phyloP scores from a whole-genome alignment of 2,888 invertebrate species.

The Sminthurinus aureus region DNA sequence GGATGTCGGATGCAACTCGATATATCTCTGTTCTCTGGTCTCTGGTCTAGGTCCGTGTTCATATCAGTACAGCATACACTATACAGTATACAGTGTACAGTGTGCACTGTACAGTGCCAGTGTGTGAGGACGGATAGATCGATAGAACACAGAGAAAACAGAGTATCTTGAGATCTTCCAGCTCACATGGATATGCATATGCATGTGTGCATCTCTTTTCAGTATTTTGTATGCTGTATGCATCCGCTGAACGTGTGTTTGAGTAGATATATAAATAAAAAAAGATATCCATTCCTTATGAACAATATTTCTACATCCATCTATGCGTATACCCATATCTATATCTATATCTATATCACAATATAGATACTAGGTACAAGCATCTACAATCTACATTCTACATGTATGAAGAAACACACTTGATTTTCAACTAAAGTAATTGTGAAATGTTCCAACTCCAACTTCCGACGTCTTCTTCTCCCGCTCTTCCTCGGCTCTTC shows the following conservation, averaged over 20 bases:
- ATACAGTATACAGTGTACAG: background rate
- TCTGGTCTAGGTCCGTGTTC: no score
- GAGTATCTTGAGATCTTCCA: background rate
- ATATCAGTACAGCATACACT: no score
- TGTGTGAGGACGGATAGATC: background rate
- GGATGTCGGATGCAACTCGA: background rate
- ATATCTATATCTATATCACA: no score
- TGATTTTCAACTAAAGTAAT: slow-evolving; percentile 22
- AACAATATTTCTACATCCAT: background rate
- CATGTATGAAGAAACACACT: background rate
- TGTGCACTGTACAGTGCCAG: background rate
- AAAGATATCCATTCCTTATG: background rate
- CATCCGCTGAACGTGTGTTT: background rate
- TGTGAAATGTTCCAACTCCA: slow-evolving; percentile 13
- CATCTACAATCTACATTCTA: background rate
- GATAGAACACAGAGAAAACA: background rate
- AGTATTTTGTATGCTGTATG: background rate
- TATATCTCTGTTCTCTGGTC: background rate
- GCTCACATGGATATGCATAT: no score
- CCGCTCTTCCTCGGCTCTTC: slow-evolving; percentile 1
- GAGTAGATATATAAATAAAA: background rate
- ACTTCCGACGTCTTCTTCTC: slow-evolving; percentile 20
- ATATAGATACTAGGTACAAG: no score
- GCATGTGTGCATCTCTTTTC: background rate
- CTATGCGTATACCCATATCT: no score